Evolutionary conservation across 2,888 invertebrate species (phyloP).

Genomic region (Lycophotia porphyrea): DNA sequence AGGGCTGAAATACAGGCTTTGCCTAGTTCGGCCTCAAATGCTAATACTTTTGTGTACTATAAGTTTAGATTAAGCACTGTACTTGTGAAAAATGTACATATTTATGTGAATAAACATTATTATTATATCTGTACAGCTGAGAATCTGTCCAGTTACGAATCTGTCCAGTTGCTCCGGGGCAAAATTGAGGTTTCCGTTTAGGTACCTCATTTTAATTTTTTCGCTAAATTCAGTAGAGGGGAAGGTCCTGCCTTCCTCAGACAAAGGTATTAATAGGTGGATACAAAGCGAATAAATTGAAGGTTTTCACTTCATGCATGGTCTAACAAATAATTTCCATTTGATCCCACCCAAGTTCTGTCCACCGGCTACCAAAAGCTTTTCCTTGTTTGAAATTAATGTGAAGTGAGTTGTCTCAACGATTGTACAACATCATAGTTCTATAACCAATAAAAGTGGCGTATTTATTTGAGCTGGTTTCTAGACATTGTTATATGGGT

Average conservation of each 20-base stretch:
- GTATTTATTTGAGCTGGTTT: conserved; percentile 61
- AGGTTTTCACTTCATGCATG: background rate
- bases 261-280: background rate
- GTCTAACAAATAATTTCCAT: background rate
- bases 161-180: too few relatives aligned
- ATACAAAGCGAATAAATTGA: background rate
- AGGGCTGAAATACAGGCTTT: too few relatives aligned
- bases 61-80: too few relatives aligned
- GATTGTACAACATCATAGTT: conserved; percentile 43
- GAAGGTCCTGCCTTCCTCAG: background rate
- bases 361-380: background rate
- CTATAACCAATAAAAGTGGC: conserved; percentile 34
- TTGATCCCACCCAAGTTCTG: background rate
- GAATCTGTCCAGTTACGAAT: too few relatives aligned
- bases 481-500: conserved; percentile 70
- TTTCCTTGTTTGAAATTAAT: background rate
- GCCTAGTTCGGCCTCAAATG: too few relatives aligned
- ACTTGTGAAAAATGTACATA: too few relatives aligned
- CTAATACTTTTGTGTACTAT: too few relatives aligned
- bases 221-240: background rate
- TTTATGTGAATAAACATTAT: too few relatives aligned
- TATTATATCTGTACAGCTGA: too few relatives aligned
- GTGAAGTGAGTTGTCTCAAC: conserved; percentile 4
- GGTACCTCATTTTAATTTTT: background rate
- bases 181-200: background rate